Percentiles rank a stretch among this genome's conserved stretches.
Evolutionary conservation across 2,113 vertebrate genomes (phyloP).

Genomic region (Catharus fuscescens): DNA sequence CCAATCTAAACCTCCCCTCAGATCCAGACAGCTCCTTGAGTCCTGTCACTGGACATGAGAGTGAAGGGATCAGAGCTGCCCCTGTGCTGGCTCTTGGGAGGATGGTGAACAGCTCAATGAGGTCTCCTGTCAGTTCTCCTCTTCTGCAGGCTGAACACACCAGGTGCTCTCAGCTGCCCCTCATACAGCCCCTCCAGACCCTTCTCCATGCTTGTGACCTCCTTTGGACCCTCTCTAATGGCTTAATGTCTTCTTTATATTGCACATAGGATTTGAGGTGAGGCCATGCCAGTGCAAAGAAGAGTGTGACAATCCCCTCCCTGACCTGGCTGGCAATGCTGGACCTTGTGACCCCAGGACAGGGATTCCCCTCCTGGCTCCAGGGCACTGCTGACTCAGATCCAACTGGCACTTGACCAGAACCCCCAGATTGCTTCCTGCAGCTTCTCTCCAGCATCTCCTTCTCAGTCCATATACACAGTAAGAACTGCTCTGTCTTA

Average conservation of each 20-base stretch:
- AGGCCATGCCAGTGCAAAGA: not conserved
- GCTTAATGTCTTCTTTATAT: not conserved
- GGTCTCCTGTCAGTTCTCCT: not conserved
- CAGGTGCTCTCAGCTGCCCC: not conserved
- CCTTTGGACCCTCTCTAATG: not conserved
- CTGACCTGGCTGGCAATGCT: rapidly evolving
- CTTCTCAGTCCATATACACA: not conserved
- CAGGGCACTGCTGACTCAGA: not conserved
- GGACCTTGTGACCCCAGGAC: not conserved
- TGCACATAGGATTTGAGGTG: not conserved
- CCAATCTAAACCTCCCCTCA: not conserved
- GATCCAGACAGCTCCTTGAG: not conserved
- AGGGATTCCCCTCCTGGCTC: not conserved
- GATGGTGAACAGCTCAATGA: not conserved
- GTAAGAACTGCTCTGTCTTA: not conserved
- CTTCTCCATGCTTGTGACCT: not conserved
- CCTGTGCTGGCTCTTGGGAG: rapidly evolving
- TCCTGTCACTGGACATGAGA: not conserved
- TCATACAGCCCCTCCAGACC: not conserved
- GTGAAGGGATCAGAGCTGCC: not conserved
- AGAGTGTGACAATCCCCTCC: not conserved
- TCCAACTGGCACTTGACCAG: not conserved
- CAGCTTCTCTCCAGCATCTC: not conserved
- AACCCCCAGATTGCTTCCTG: not conserved
- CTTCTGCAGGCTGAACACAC: not conserved